Base-by-base conservation (phyloP, 2,113 vertebrate genomes). In the Laticauda laticaudata region DNA sequence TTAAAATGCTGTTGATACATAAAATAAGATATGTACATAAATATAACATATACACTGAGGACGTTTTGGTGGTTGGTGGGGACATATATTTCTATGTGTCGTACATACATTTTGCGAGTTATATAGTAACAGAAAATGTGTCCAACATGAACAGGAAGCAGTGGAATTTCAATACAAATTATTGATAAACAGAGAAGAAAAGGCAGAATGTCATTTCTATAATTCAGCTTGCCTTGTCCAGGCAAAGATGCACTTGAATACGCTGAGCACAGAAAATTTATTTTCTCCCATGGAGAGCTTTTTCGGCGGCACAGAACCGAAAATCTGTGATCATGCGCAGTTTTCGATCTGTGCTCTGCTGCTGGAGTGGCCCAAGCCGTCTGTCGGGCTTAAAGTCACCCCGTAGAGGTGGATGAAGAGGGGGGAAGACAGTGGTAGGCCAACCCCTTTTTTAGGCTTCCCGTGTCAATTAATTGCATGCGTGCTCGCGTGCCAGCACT, bases 41-140 rank as follows among this genome's bases (percentile, higher is more conserved):
- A 57, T 57, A 57, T 29, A 11, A n/a, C 24, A 29, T 18, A n/a
- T 34, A 34, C n/a, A 34, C 0, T n/a, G n/a, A n/a, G n/a, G n/a
- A n/a, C n/a, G n/a, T n/a, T n/a, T n/a, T n/a, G n/a, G n/a, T n/a
- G n/a, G n/a, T n/a, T n/a, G n/a, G n/a, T n/a, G n/a, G n/a, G n/a
- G 12, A 75, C n/a, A 18, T 75, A 34, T 34, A 75, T 75, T 34
- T n/a, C n/a, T 18, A 8, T 26, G 55, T 92, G 92, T 55, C n/a
- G n/a, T n/a, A 61, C 92, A 39, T 10, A 39, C 15, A 8, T 88
- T 95, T 54, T n/a, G n/a, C n/a, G n/a, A n/a, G 39, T 23, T 64
- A 34, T 64, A 39, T 56, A 34, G 10, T 34, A 91, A 39, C 53
- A 56, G 57, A 92, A 45, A 34, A 87, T 18, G 20, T 11, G n/a